Evolutionary conservation across 2,113 vertebrate species (phyloP).

Genomic region (Ictidomys tridecemlineatus): DNA sequence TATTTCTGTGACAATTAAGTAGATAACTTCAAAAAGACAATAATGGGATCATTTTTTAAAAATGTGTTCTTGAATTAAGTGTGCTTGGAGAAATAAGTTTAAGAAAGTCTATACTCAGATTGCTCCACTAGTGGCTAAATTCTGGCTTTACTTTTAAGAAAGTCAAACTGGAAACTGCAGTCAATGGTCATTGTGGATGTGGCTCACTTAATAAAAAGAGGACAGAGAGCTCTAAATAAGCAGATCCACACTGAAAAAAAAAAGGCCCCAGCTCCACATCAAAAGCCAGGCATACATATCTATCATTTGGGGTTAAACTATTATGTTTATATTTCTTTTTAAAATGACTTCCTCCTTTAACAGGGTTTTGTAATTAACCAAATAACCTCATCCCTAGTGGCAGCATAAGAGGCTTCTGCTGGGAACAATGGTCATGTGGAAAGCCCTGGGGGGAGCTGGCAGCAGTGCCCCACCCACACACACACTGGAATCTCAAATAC

Average conservation of each 20-base stretch:
- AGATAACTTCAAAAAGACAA: slow-evolving; percentile 1
- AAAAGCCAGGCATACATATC: not conserved
- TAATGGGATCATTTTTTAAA: not conserved
- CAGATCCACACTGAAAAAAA: not conserved
- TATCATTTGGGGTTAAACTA: not conserved
- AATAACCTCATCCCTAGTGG: not conserved
- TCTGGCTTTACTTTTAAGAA: slow-evolving; percentile 50
- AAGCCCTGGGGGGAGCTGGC: not conserved
- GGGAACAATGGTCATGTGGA: not conserved
- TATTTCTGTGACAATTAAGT: not conserved
- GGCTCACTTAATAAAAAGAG: not conserved
- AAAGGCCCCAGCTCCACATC: not conserved
- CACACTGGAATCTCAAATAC: not conserved
- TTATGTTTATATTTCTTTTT: not conserved
- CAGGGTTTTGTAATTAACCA: not conserved
- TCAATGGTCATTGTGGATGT: not conserved
- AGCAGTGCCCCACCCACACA: not conserved
- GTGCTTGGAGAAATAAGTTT: not conserved
- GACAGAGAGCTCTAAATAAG: not conserved
- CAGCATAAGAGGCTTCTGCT: not conserved
- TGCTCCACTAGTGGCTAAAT: not conserved
- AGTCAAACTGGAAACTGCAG: not conserved
- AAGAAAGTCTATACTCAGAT: not conserved
- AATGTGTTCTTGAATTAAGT: slow-evolving; percentile 46
- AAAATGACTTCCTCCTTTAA: slow-evolving; percentile 26